Evolutionary conservation across 2,888 invertebrate genomes (phyloP).

Genomic region (Hypolimnas misippus): DNA sequence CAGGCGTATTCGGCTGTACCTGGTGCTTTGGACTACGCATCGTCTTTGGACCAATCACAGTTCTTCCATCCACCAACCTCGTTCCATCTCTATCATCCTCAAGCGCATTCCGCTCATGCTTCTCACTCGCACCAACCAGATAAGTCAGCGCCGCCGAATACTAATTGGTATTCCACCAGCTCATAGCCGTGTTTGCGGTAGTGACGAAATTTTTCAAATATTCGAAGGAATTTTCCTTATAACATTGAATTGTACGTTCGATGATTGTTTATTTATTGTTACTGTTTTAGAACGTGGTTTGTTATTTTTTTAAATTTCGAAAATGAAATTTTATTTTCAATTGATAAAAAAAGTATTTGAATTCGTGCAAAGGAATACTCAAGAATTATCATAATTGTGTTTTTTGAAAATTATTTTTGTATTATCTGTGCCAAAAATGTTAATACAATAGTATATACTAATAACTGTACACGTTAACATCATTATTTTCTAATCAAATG

Average conservation of each 20-base stretch:
- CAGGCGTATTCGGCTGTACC: conserved; percentile 93
- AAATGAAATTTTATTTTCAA: not conserved
- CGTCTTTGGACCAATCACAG: conserved; percentile 91
- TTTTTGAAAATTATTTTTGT: conserved; percentile 5
- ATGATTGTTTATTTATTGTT: conserved; percentile 27
- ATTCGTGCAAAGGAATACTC: conserved; percentile 22
- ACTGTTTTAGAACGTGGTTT: conserved; percentile 17
- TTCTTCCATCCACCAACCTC: conserved; percentile 92
- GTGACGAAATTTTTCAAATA: conserved; percentile 36
- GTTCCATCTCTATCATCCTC: conserved; percentile 94
- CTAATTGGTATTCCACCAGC: conserved; percentile 91
- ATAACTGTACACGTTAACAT: no score
- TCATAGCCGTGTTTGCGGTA: conserved; percentile 84
- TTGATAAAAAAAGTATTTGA: not conserved
- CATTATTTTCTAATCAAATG: no score
- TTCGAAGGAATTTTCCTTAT: conserved; percentile 36
- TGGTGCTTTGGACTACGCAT: conserved; percentile 87
- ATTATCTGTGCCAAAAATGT: conserved; percentile 8
- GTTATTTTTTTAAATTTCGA: conserved; percentile 9
- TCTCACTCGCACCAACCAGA: conserved; percentile 75
- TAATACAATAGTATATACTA: not conserved
- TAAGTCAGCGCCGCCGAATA: conserved; percentile 87
- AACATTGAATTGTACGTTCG: conserved; percentile 39
- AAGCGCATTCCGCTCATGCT: conserved; percentile 73
- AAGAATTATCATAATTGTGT: not conserved